phyloP scores from a whole-genome alignment of 37 sponge, comb jelly and placozoan species.

The Ephydatia muelleri region DNA sequence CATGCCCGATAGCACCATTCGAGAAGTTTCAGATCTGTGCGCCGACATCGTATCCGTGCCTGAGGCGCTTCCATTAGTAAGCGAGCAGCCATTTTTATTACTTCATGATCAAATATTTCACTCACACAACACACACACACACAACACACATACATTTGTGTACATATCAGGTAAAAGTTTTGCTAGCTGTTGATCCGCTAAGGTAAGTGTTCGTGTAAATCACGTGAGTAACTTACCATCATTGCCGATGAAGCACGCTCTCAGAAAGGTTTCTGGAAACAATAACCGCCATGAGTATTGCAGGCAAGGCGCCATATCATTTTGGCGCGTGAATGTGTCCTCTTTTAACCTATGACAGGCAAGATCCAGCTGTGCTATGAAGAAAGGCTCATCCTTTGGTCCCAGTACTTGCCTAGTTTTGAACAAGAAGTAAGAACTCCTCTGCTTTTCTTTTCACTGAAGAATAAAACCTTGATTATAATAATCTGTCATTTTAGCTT shows the following conservation, averaged over 20 bases:
- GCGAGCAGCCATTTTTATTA: background rate
- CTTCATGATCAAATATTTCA: background rate
- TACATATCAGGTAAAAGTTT: background rate
- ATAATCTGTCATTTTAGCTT: background rate
- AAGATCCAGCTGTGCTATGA: conserved; percentile 13
- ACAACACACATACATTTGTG: background rate
- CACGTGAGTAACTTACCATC: background rate
- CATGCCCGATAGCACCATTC: background rate
- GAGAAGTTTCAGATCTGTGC: conserved; percentile 26
- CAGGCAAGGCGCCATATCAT: background rate
- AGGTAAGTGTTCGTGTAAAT: background rate
- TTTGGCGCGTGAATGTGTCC: too few relatives aligned
- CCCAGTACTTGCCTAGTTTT: conserved; percentile 23
- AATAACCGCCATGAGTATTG: background rate
- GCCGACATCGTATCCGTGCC: conserved; percentile 10
- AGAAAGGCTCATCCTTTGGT: conserved; percentile 24
- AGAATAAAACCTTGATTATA: background rate
- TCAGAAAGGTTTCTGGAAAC: conserved; percentile 14
- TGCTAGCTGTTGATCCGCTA: background rate
- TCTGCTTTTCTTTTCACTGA: too few relatives aligned
- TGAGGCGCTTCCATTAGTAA: conserved; percentile 30
- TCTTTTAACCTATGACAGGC: background rate
- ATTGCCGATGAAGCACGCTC: background rate
- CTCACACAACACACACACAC: background rate
- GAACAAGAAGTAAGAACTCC: conserved; percentile 34